Evolutionary conservation across 2,888 invertebrate genomes (phyloP).

Genomic region (Cataglyphis albicans): DNA sequence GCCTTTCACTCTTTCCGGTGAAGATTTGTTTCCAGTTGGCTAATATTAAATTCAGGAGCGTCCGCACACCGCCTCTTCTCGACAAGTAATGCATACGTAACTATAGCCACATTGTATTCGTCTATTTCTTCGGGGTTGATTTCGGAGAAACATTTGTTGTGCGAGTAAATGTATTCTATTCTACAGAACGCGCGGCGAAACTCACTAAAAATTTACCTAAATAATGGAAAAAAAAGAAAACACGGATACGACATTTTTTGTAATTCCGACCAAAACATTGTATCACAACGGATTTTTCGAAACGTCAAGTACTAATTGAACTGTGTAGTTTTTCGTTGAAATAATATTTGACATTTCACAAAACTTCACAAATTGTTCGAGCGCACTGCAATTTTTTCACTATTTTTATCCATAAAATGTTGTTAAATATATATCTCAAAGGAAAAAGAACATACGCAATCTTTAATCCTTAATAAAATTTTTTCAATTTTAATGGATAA

Average conservation of each 20-base stretch:
- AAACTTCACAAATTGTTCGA: background rate
- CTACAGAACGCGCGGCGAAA: background rate
- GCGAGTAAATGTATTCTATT: background rate
- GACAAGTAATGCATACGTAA: conserved; percentile 66
- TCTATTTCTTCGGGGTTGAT: background rate
- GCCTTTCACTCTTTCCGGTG: conserved; percentile 7
- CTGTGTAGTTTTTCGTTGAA: conserved; percentile 11
- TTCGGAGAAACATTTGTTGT: conserved; percentile 3
- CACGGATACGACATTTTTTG: conserved; percentile 6
- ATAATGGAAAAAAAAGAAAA: background rate
- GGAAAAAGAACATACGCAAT: background rate
- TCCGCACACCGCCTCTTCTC: conserved; percentile 58
- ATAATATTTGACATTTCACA: background rate
- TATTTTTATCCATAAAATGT: background rate
- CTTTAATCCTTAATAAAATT: background rate
- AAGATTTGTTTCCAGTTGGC: conserved; percentile 67
- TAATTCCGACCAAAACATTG: background rate
- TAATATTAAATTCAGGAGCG: conserved; percentile 75
- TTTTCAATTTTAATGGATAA: background rate
- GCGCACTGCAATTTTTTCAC: background rate
- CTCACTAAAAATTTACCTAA: conserved; percentile 21
- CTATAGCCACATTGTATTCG: background rate
- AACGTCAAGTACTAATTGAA: conserved; percentile 39
- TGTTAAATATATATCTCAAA: background rate
- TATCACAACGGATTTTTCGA: conserved; percentile 5